A percentile compares a stretch with the other conserved stretches of the same genome.
phyloP scores from a whole-genome alignment of 2,797 vertebrate species.

The Mormyrus hasselquistii region DNA sequence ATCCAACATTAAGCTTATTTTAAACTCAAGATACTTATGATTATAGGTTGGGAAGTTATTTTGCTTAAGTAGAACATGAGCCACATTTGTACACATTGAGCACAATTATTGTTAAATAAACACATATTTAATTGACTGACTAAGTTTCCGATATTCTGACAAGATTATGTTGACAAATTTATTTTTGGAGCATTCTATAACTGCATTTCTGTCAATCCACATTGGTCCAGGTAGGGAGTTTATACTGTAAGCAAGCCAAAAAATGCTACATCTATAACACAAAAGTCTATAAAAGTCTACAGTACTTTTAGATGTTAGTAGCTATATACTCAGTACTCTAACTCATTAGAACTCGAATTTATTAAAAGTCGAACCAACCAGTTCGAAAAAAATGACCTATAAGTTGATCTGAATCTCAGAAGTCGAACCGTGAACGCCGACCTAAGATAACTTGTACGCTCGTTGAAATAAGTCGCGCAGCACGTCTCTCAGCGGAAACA shows the following conservation, averaged over 20 bases:
- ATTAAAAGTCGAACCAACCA: too few species aligned
- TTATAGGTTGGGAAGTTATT: not conserved
- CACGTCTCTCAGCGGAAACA: too few species aligned
- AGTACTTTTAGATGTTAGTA: not conserved
- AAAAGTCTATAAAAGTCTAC: not conserved
- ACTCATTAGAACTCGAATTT: too few species aligned
- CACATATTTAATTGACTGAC: not conserved
- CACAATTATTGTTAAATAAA: not conserved
- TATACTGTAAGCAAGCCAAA: not conserved
- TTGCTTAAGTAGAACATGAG: not conserved
- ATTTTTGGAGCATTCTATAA: not conserved
- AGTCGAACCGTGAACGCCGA: too few species aligned
- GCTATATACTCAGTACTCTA: not conserved
- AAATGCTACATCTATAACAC: not conserved
- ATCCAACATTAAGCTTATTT: not conserved
- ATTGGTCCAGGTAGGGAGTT: not conserved
- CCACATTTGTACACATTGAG: not conserved
- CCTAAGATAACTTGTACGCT: too few species aligned
- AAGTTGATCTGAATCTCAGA: too few species aligned
- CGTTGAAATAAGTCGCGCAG: too few species aligned
- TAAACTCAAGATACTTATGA: not conserved
- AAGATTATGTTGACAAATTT: not conserved
- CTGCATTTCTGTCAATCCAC: not conserved
- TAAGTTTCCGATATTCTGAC: not conserved
- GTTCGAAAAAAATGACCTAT: too few species aligned